Conservation (phyloP, 2,888 invertebrate genomes). For the Drosophila gaucha region DNA sequence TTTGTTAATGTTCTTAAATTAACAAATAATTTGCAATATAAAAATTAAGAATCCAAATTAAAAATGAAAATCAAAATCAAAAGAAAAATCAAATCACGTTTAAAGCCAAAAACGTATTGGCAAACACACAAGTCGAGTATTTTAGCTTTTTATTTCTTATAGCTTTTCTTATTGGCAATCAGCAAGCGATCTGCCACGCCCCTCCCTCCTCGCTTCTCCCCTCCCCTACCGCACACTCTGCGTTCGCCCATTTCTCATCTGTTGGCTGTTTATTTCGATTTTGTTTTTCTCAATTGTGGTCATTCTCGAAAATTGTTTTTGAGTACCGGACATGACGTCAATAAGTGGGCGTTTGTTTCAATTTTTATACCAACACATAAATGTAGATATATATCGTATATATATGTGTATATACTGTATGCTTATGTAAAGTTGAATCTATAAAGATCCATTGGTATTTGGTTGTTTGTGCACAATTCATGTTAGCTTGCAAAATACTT, state of each 20-base stretch:
- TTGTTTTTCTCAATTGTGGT: slow-evolving; percentile 80
- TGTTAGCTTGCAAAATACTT: slow-evolving; percentile 29
- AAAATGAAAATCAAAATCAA: slow-evolving; percentile 12
- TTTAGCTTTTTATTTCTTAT: slow-evolving; percentile 8
- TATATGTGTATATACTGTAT: slow-evolving; percentile 3
- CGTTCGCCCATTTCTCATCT: slow-evolving; percentile 54
- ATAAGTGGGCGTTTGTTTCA: slow-evolving; percentile 84
- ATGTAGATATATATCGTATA: slow-evolving; percentile 3
- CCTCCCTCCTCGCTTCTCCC: neutral
- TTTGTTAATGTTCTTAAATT: slow-evolving; percentile 34
- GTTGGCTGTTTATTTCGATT: slow-evolving; percentile 70
- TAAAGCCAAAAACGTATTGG: slow-evolving; percentile 37
- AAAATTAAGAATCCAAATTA: slow-evolving; percentile 28
- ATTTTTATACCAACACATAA: slow-evolving; percentile 65
- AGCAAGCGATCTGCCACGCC: slow-evolving; percentile 44
- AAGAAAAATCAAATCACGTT: slow-evolving; percentile 54
- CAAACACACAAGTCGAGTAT: slow-evolving; percentile 19
- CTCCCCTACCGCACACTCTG: neutral
- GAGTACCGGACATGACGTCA: slow-evolving; percentile 84
- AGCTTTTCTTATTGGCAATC: slow-evolving; percentile 70
- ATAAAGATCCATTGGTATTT: slow-evolving; percentile 34
- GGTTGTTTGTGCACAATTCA: slow-evolving; percentile 15
- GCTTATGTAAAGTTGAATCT: slow-evolving; percentile 45
- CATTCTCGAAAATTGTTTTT: slow-evolving; percentile 81
- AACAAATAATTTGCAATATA: slow-evolving; percentile 28